phyloP scores from a whole-genome alignment of 2,113 vertebrate species.

The Zootoca vivipara region DNA sequence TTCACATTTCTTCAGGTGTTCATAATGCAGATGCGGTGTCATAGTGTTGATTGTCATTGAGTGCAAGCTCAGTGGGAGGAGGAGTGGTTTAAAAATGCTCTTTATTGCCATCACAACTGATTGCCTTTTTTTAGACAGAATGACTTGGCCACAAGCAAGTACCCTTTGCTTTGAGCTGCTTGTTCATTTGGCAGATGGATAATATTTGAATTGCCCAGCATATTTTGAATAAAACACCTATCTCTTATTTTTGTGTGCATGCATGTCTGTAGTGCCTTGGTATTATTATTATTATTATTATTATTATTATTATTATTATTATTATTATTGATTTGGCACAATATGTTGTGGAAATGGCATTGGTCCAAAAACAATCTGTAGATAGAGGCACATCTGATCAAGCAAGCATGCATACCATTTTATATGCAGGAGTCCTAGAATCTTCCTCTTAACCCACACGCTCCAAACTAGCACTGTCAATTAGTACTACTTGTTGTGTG shows the following conservation, averaged over 20 bases:
- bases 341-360: neutral
- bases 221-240: neutral
- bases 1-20: neutral
- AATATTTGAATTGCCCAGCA: neutral
- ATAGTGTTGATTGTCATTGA: constrained; percentile 9
- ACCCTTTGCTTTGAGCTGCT: neutral
- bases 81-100: constrained; percentile 37
- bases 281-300: too few species aligned
- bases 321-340: neutral
- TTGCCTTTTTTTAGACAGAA: neutral
- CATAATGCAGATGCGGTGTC: neutral
- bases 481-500: neutral
- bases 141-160: neutral
- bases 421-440: neutral
- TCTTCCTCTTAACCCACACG: neutral
- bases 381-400: neutral
- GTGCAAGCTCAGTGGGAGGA: constrained; percentile 6
- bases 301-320: neutral
- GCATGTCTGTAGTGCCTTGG: neutral
- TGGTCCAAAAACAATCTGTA: neutral
- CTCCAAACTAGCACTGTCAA: neutral
- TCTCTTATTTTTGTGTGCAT: neutral
- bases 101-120: neutral
- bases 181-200: neutral
- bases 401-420: neutral